A percentile compares a stretch with the other conserved stretches of the same genome.
These are phyloP conservation scores for Diprion similis DNA, from an alignment of 1,140 invertebrate genomes.

Conservation along the genomic window DNA sequence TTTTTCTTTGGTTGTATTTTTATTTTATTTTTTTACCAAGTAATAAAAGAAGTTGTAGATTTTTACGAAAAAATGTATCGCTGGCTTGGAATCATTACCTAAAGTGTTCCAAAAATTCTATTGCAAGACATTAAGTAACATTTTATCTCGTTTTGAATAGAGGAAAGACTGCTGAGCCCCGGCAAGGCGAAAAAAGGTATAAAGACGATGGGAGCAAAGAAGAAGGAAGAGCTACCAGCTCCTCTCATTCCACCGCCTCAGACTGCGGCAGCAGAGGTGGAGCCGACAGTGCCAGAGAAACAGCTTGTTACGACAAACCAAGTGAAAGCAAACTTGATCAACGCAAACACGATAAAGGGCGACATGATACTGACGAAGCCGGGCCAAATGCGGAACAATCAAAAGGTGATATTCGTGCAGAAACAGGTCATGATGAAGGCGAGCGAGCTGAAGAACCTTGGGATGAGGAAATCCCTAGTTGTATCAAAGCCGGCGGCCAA, in stretches of 20 bases:
- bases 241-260: conserved; percentile 22
- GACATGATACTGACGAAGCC: conserved; percentile 58
- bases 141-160: background rate
- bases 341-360: conserved; percentile 57
- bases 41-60: no score
- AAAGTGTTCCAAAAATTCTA: no score
- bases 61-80: no score
- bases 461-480: conserved; percentile 42
- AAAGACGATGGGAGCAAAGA: conserved; percentile 42
- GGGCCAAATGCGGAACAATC: conserved; percentile 48
- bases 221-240: conserved; percentile 45
- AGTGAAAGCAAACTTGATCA: conserved; percentile 57
- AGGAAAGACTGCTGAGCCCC: background rate
- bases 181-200: conserved; percentile 42
- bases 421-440: conserved; percentile 52
- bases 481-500: conserved; percentile 44
- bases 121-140: no score
- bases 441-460: conserved; percentile 45
- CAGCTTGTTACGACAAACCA: conserved; percentile 54
- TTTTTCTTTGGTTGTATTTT: no score
- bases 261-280: conserved; percentile 22
- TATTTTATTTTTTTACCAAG: no score
- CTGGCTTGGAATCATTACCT: no score
- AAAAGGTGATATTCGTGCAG: conserved; percentile 51
- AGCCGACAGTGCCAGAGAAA: conserved; percentile 35